Evolutionary conservation across 2,888 invertebrate species (phyloP).

Genomic region (Linnaemya vulpina): DNA sequence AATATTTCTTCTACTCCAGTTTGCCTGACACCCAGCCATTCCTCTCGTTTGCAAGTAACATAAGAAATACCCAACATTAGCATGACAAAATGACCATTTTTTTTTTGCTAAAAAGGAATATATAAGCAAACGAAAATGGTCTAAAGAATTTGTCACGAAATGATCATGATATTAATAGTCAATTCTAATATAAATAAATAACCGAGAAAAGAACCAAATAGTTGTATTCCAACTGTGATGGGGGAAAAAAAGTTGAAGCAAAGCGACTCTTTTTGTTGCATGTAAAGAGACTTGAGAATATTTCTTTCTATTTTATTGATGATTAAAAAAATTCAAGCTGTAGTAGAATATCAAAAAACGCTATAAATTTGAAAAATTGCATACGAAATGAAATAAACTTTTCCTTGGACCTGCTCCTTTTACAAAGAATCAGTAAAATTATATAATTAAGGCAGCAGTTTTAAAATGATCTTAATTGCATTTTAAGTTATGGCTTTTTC

Average conservation of each 20-base stretch:
- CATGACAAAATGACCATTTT: constrained; percentile 63
- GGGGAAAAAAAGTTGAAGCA: background rate
- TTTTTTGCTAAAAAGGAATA: constrained; percentile 19
- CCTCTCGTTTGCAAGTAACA: background rate
- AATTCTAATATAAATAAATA: constrained; percentile 61
- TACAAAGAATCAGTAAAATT: too few species aligned
- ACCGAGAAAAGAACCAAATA: constrained; percentile 16
- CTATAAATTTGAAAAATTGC: background rate
- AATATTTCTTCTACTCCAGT: constrained; percentile 10
- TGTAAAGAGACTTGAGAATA: background rate
- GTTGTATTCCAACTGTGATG: constrained; percentile 54
- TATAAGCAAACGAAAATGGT: constrained; percentile 32
- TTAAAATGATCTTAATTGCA: too few species aligned
- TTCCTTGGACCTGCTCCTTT: too few species aligned
- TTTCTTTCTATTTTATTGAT: background rate
- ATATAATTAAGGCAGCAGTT: too few species aligned
- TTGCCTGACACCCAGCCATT: constrained; percentile 26
- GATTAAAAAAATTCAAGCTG: background rate
- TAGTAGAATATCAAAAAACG: background rate
- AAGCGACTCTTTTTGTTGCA: constrained; percentile 1
- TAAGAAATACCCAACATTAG: constrained; percentile 57
- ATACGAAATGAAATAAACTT: too few species aligned
- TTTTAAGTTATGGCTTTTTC: too few species aligned
- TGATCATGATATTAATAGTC: constrained; percentile 68
- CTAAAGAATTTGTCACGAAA: constrained; percentile 66